Evolutionary conservation across 2,797 vertebrate species (phyloP).

Genomic region (Scleropages formosus): DNA sequence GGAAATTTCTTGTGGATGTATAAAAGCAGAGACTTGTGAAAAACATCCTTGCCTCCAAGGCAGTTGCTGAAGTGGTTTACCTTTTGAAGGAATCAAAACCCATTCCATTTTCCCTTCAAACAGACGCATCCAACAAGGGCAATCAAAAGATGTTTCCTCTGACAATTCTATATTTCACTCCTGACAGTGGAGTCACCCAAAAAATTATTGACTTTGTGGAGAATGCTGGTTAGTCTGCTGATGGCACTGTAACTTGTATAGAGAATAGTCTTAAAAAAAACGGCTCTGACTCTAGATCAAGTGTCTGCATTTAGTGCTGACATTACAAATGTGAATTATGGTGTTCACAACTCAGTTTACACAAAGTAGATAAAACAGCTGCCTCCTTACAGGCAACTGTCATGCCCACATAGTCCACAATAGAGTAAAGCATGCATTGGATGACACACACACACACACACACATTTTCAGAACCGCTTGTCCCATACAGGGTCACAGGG

Average conservation of each 20-base stretch:
- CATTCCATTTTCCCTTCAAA: too few relatives aligned
- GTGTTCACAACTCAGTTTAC: slow-evolving; percentile 34
- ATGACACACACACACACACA: too few relatives aligned
- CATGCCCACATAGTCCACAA: slow-evolving; percentile 37
- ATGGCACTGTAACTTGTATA: slow-evolving; percentile 11
- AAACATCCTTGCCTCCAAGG: too few relatives aligned
- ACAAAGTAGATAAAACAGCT: slow-evolving; percentile 26
- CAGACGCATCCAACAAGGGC: too few relatives aligned
- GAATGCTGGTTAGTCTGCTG: slow-evolving; percentile 32
- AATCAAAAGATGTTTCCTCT: slow-evolving; percentile 22
- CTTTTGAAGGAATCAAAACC: too few relatives aligned
- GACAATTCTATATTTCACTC: slow-evolving; percentile 17
- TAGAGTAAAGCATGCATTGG: slow-evolving; percentile 29
- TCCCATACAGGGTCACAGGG: too few relatives aligned
- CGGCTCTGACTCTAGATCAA: slow-evolving; percentile 26
- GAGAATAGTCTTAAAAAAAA: slow-evolving; percentile 28
- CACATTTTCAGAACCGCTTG: too few relatives aligned
- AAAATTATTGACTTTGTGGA: slow-evolving; percentile 19
- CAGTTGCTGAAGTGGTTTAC: too few relatives aligned
- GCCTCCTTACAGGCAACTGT: slow-evolving; percentile 33
- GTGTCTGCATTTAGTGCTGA: slow-evolving; percentile 35
- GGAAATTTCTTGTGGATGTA: too few relatives aligned
- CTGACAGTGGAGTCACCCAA: background rate
- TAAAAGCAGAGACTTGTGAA: too few relatives aligned
- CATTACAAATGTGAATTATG: slow-evolving; percentile 29